phyloP scores from a whole-genome alignment of 2,888 invertebrate species.

The Zaprionus lineosus region DNA sequence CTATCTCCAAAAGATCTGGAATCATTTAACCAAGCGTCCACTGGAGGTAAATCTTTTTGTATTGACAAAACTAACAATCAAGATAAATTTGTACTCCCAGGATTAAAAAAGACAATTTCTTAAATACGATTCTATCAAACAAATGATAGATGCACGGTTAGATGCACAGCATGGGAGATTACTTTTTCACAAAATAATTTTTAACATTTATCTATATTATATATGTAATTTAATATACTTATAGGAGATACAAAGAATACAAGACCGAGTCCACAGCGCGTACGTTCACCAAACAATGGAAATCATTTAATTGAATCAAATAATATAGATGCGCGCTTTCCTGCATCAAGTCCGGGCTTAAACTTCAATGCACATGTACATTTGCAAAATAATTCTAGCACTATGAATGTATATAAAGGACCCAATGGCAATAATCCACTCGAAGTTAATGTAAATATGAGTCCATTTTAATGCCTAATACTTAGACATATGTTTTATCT shows the following conservation, averaged over 20 bases:
- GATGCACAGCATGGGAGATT: too few relatives aligned
- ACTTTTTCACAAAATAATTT: too few relatives aligned
- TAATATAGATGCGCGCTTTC: constrained; percentile 73
- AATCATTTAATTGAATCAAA: constrained; percentile 56
- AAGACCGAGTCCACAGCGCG: constrained; percentile 82
- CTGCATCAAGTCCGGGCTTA: constrained; percentile 80
- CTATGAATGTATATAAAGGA: constrained; percentile 62
- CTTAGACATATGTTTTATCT: not conserved
- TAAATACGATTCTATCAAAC: too few relatives aligned
- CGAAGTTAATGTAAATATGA: constrained; percentile 40
- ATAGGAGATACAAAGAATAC: constrained; percentile 80
- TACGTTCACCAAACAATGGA: constrained; percentile 70
- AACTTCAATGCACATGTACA: constrained; percentile 69
- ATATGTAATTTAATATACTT: not conserved
- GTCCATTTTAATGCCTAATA: not conserved
- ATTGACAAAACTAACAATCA: too few relatives aligned
- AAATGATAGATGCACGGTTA: too few relatives aligned
- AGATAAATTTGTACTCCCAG: too few relatives aligned
- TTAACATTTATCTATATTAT: too few relatives aligned
- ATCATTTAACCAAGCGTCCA: constrained; percentile 40
- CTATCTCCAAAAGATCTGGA: constrained; percentile 84
- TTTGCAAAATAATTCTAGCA: constrained; percentile 54
- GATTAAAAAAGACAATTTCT: too few relatives aligned
- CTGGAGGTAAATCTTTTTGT: constrained; percentile 23
- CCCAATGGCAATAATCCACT: constrained; percentile 47